Evolutionary conservation across 2,113 vertebrate genomes (phyloP).

Genomic region (Corythornis madagascariensis): DNA sequence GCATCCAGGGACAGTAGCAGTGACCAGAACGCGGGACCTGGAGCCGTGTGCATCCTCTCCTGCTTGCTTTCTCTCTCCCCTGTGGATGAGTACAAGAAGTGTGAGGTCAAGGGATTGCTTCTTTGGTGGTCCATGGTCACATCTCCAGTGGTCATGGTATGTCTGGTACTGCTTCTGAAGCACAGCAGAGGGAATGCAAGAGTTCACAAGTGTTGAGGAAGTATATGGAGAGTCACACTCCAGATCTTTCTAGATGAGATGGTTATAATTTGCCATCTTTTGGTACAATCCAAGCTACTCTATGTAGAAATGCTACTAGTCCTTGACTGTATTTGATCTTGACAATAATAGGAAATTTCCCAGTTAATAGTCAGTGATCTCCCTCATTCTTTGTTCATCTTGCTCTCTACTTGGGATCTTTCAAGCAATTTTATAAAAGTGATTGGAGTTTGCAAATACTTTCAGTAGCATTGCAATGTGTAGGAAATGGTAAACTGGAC

Average conservation of each 20-base stretch:
- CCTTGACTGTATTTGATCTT: neutral
- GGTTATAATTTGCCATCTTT: neutral
- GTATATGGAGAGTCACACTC: neutral
- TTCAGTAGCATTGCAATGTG: neutral
- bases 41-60: neutral
- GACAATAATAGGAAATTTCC: neutral
- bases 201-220: neutral
- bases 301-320: neutral
- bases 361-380: neutral
- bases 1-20: neutral
- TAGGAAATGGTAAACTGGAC: neutral
- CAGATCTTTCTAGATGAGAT: neutral
- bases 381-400: neutral
- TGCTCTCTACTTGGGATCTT: neutral
- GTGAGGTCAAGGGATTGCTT: neutral
- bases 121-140: neutral
- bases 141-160: neutral
- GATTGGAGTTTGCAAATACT: neutral
- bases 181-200: neutral
- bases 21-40: fast-evolving
- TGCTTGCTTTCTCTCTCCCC: neutral
- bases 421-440: neutral
- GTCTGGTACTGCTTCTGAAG: neutral
- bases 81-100: neutral
- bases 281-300: neutral